Evolutionary conservation across 2,888 invertebrate species (phyloP), one percentile per base, ranked within the genome.

Genomic region (Bellardia pandia): DNA sequence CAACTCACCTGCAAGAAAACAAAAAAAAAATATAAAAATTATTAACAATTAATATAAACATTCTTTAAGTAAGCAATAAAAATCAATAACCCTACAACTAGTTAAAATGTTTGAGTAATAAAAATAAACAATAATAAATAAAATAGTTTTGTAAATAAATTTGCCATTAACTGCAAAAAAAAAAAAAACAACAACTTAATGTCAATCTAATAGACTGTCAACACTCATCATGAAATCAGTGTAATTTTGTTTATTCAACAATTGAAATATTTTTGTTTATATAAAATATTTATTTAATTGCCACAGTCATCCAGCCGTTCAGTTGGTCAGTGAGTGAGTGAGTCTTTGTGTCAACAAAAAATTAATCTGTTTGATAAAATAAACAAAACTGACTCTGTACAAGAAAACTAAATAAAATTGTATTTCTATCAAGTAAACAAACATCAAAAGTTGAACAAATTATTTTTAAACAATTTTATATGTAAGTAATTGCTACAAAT

Each of bases 1-100:
- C 45, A 66, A 77, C 76, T 77, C 56, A 77, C 76, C 76, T 77
- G 76, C 33, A 77, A 77, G 11, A 11, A 77, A 77, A 66, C 23
- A 37, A 13, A 72, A 56, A 58, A 14, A 0, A 40, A 58, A 56
- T 4, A n/a, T 3, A 60, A 60, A 14, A 33, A 60, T 37, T 33
- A 53, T 13, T 58, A 13, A 40, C 30, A 14, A 53, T 48, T 2
- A n/a, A 62, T 37, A 37, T 14, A n/a, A 16, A 37, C 6, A 30
- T 2, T 13, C 13, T 45, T 13, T 3, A 56, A 30, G 11, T 23
- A 58, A 30, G 5, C 3, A 64, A 64, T 40, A n/a, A 40, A 37
- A n/a, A 40, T 37, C 8, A 64, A 37, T 13, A 6, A 37, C 42
- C 42, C 42, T 42, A 7, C 3, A 45, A 45, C 9, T 45, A 8